Conservation (phyloP, 2,113 vertebrate genomes). For the Heterotis niloticus region DNA sequence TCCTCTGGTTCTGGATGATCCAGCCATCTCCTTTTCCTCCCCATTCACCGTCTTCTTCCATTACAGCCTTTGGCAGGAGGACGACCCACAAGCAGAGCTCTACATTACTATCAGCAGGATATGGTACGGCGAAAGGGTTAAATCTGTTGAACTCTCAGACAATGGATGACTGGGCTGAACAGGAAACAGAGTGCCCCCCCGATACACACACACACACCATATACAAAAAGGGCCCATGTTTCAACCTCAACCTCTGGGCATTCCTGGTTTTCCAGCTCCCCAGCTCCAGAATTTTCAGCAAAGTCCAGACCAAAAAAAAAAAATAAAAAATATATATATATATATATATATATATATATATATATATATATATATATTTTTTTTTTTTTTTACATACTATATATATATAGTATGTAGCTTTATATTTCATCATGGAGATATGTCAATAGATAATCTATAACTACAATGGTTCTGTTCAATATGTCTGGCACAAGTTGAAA, state of each 20-base stretch:
- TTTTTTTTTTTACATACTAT: too few species aligned
- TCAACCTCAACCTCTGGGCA: neutral
- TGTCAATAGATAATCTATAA: neutral
- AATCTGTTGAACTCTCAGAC: constrained; percentile 21
- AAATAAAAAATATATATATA: too few species aligned
- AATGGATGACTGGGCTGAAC: constrained; percentile 24
- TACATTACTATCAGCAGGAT: neutral
- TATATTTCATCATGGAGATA: too few species aligned
- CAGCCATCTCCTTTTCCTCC: neutral
- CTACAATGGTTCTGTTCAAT: neutral
- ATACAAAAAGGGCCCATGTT: neutral
- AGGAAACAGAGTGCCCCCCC: neutral
- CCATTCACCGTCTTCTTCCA: neutral
- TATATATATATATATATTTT: too few species aligned
- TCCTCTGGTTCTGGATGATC: neutral
- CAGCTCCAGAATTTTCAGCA: neutral
- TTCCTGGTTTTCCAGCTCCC: neutral
- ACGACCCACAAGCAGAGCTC: neutral
- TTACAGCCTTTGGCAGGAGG: neutral
- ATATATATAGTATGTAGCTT: too few species aligned
- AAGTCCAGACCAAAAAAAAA: neutral
- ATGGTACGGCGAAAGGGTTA: constrained; percentile 16
- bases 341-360: too few species aligned
- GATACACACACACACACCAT: neutral
- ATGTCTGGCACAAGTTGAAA: neutral